These are phyloP conservation scores for Acronicta aceris DNA, from an alignment of 2,888 invertebrate genomes.

Conservation along the genomic window DNA sequence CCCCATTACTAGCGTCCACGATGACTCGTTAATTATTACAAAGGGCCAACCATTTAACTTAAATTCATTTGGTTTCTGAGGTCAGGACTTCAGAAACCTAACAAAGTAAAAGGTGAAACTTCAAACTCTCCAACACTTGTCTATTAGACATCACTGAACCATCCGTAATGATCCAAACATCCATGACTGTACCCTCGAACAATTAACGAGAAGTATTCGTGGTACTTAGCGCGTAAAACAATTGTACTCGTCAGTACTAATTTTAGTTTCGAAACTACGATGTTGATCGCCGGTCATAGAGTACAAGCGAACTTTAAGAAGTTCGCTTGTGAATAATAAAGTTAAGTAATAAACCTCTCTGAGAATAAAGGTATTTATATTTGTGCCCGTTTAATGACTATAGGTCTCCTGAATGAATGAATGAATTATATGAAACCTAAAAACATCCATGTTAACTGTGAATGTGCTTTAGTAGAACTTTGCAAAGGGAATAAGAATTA, in stretches of 20 bases:
- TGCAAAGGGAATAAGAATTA: too few species aligned
- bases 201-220: slow-evolving; percentile 36
- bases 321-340: neutral
- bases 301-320: neutral
- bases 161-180: slow-evolving; percentile 47
- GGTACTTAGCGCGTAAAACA: slow-evolving; percentile 25
- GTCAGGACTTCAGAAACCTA: neutral
- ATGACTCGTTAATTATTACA: neutral
- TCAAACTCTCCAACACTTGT: slow-evolving; percentile 30
- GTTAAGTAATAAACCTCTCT: too few species aligned
- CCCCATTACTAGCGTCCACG: neutral
- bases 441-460: too few species aligned
- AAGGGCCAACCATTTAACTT: neutral
- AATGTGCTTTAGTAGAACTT: too few species aligned
- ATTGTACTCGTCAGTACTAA: slow-evolving; percentile 34
- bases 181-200: slow-evolving; percentile 26
- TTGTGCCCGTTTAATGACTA: too few species aligned
- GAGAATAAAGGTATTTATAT: too few species aligned
- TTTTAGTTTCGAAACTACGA: slow-evolving; percentile 23
- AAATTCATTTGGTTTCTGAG: neutral
- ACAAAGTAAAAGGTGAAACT: slow-evolving; percentile 21
- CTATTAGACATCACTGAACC: slow-evolving; percentile 36
- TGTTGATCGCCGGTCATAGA: neutral
- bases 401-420: too few species aligned
- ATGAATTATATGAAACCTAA: too few species aligned